Conservation (phyloP, 92 coral and sea anemone genomes). For the Epizoanthus ramosus region DNA sequence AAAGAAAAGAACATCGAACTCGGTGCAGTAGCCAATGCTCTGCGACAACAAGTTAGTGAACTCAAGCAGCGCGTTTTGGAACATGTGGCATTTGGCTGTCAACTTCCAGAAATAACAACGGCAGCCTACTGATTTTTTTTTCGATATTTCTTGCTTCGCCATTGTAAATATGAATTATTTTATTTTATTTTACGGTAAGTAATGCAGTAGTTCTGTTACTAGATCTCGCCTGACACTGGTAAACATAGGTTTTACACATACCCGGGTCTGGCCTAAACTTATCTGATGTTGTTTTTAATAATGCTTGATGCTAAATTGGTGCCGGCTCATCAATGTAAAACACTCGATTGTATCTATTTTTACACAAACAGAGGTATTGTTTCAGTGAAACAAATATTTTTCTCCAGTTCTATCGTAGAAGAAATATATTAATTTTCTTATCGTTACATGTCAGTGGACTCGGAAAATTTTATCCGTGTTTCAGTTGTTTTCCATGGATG, state of each 20-base stretch:
- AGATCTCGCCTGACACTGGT: too few relatives aligned
- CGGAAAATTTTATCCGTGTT: not conserved
- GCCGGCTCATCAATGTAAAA: slow-evolving; percentile 15
- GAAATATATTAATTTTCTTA: not conserved
- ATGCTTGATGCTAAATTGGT: not conserved
- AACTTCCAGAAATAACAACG: slow-evolving; percentile 80
- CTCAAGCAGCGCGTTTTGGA: slow-evolving; percentile 93
- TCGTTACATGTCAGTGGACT: slow-evolving; percentile 21
- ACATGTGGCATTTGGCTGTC: slow-evolving; percentile 96
- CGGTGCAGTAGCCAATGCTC: slow-evolving; percentile 86
- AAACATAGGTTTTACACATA: too few relatives aligned
- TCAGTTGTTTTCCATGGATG: slow-evolving; percentile 19
- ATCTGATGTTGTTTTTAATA: not conserved
- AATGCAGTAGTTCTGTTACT: not conserved
- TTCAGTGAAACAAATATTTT: too few relatives aligned
- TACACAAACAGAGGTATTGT: too few relatives aligned
- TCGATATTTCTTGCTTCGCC: not conserved
- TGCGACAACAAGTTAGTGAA: slow-evolving; percentile 87
- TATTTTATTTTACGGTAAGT: not conserved
- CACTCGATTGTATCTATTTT: not conserved
- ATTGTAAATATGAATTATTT: slow-evolving; percentile 5
- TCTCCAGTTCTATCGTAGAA: too few relatives aligned
- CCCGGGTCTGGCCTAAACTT: too few relatives aligned
- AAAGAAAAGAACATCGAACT: slow-evolving; percentile 95
- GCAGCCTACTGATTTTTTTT: slow-evolving; percentile 54